A percentile compares a stretch with the other conserved stretches of the same genome.
Conservation (phyloP, 2,797 vertebrate species). For the Champsocephalus gunnari region DNA sequence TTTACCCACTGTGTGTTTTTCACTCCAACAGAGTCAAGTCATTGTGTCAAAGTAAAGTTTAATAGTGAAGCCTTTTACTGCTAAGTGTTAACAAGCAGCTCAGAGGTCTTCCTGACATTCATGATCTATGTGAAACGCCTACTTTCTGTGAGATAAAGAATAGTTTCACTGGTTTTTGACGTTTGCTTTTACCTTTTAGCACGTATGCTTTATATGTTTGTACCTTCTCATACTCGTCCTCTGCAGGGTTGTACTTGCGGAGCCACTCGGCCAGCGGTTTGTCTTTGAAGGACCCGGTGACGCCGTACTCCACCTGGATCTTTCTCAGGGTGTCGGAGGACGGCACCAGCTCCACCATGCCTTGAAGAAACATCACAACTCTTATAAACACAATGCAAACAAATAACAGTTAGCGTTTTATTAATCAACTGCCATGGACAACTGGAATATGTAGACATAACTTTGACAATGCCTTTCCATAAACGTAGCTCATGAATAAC, state of each 20-base stretch:
- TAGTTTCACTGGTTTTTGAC: not conserved
- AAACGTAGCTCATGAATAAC: not conserved
- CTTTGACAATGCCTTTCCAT: not conserved
- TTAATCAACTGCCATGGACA: not conserved
- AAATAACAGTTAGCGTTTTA: not conserved
- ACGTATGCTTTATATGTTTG: not conserved
- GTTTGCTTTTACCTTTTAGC: too few species aligned
- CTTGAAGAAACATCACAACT: constrained; percentile 71
- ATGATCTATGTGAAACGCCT: not conserved
- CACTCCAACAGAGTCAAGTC: not conserved
- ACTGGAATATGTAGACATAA: not conserved
- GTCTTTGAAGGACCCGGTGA: constrained; percentile 98
- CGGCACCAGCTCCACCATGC: constrained; percentile 98
- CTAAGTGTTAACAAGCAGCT: not conserved
- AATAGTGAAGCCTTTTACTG: not conserved
- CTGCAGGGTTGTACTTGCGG: constrained; percentile 96
- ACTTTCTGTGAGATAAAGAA: not conserved
- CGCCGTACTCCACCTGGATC: constrained; percentile 98
- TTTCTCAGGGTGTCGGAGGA: constrained; percentile 97
- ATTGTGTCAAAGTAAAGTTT: not conserved
- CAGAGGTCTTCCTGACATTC: not conserved
- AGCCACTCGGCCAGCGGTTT: constrained; percentile 98
- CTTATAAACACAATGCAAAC: not conserved
- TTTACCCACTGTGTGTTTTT: not conserved
- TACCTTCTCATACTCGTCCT: constrained; percentile 99